Evolutionary conservation across 2,888 invertebrate species (phyloP), one percentile per base, ranked within the genome.

Genomic region (Drosophila paucipuncta): DNA sequence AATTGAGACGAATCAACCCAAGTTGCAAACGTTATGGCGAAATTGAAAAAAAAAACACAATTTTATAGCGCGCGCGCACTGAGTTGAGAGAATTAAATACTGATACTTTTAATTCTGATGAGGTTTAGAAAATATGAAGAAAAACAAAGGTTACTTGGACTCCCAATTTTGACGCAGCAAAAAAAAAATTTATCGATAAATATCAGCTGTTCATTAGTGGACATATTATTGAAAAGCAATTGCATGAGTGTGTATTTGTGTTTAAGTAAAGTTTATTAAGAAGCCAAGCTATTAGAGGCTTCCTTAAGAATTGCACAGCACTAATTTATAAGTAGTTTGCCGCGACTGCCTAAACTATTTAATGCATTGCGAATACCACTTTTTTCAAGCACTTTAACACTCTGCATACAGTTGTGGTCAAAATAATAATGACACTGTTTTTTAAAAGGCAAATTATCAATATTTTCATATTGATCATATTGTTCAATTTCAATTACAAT

Each of bases 161-260:
- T 39, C 13, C 2, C n/a, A 4, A 13, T 39, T 55, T 57, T 28
- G 28, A 10, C 55, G 31, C n/a, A 28, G n/a, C 9, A 47, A 39
- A 30, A 11, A 30, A 11, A 6, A 39, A 30, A 28, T 13, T 2
- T 79, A 78, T 78, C 80, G 77, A 78, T 78, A 78, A 67, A 25
- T 43, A 41, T 70, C 78, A 78, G 78, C 80, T 78, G 78, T 75
- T 80, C 41, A 60, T 25, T 16, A 50, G 31, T 58, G 47, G 39
- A 52, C 68, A 49, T 58, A 18, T 37, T 60, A 52, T 33, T 33
- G 35, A 74, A 18, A 53, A 47, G 57, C n/a, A 62, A 37, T 30
- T 49, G 10, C 50, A 53, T 59, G 37, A 35, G 11, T 43, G 22
- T 31, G 33, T 10, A 28, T 13, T 1, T 7, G 39, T 22, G 54